Evolutionary conservation across 2,113 vertebrate species (phyloP), one percentile per base, ranked within the genome.

Genomic region (Rhabdomys dilectus): DNA sequence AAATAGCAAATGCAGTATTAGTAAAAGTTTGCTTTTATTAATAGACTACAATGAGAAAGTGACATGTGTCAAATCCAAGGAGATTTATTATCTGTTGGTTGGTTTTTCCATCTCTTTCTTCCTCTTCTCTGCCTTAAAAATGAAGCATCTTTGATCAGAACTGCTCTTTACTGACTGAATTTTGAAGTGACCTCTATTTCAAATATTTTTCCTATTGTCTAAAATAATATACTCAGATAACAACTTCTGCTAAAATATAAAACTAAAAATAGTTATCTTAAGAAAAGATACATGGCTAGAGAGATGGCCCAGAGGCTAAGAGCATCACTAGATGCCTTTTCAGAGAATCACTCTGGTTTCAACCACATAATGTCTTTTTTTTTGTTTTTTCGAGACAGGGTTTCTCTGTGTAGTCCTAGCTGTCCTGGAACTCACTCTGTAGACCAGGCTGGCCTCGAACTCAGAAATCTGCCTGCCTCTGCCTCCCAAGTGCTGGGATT

Each of bases 241-340:
- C 12, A 91, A 64, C 31, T 77, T 76, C 86, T 94, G 39, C 72
- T 77, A 62, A 58, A 29, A 42, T 19, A 1, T 42, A 42, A 84
- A 60, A 75, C 76, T 87, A 81, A 82, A 93, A 72, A 34, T 86
- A 60, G 31, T 78, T 64, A 56, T 26, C 60, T 80, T 96, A 91
- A 92, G 70, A 91, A 91, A 91, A 15, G 0, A 51, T 51, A 51
- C n/a, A 26, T 80, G 21, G 13, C 39, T 84, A 24, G n/a, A 84
- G 81, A 62, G 81, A 84, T 31, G 81, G 58, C 58, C 42, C 15
- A 42, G 15, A 42, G n/a, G n/a, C 58, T 42, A 84, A 84, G 56
- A 62, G n/a, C 19, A 11, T 22, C 24, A 11, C 60, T 8, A 22
- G 60, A 62, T 24, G 22, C 60, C 22, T 24, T 84, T 84, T 84